Evolutionary conservation across 1,140 invertebrate genomes (phyloP).

Genomic region (Euborellia annulipes): DNA sequence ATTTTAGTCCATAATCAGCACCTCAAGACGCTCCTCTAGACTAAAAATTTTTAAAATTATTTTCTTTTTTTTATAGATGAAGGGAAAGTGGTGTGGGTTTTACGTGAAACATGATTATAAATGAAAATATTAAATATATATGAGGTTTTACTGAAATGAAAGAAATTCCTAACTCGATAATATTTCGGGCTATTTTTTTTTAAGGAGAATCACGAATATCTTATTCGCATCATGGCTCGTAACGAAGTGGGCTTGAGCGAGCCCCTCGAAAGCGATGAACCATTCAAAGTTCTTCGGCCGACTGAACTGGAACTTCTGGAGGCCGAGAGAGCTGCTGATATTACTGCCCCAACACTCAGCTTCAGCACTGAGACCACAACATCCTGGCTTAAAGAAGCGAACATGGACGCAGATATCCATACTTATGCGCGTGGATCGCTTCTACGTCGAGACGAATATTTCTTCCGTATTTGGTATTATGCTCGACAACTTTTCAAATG

Average conservation of each 20-base stretch:
- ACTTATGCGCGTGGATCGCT: slow-evolving; percentile 70
- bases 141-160: too few species aligned
- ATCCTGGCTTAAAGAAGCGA: slow-evolving; percentile 77
- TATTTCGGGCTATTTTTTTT: too few species aligned
- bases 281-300: slow-evolving; percentile 66
- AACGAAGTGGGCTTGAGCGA: slow-evolving; percentile 94
- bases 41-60: too few species aligned
- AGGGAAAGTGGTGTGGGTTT: too few species aligned
- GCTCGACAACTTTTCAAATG: slow-evolving; percentile 66
- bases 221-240: slow-evolving; percentile 76
- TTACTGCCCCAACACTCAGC: slow-evolving; percentile 40
- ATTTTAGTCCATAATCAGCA: too few species aligned
- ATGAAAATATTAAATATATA: too few species aligned
- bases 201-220: slow-evolving; percentile 71
- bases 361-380: slow-evolving; percentile 84
- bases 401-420: slow-evolving; percentile 83
- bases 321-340: slow-evolving; percentile 13
- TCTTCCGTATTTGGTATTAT: slow-evolving; percentile 84
- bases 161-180: too few species aligned
- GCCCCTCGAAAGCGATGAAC: slow-evolving; percentile 82
- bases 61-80: too few species aligned
- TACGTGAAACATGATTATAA: too few species aligned
- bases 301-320: slow-evolving; percentile 40
- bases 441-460: slow-evolving; percentile 76
- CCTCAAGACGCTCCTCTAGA: too few species aligned